Evolutionary conservation across 2,113 vertebrate species (phyloP).

Genomic region (Boulengeromyrus knoepffleri): DNA sequence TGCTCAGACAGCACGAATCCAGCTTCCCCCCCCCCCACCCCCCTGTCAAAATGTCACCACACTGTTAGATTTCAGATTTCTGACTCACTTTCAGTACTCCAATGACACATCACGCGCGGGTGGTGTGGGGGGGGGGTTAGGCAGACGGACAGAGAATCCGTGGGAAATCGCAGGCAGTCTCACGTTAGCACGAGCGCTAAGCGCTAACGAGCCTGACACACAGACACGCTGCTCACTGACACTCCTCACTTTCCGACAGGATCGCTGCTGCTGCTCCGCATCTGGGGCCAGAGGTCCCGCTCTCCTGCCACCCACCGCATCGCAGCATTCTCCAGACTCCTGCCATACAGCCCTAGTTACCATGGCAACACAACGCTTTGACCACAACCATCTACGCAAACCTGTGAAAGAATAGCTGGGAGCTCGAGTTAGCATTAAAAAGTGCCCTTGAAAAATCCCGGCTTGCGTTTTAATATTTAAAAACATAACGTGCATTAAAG

Average conservation of each 20-base stretch:
- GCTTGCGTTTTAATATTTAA: constrained; percentile 22
- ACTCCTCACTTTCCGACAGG: neutral
- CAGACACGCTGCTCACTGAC: constrained; percentile 20
- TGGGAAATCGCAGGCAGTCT: neutral
- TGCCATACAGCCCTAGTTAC: constrained; percentile 26
- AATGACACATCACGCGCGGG: neutral
- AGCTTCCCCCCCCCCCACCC: neutral
- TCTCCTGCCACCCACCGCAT: neutral
- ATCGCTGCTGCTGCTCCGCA: neutral
- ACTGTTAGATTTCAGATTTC: neutral
- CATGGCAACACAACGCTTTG: constrained; percentile 32
- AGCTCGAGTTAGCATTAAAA: neutral
- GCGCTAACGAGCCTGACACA: neutral
- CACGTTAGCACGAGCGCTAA: neutral
- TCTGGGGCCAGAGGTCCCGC: neutral
- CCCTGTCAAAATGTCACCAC: neutral
- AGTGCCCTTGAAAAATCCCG: constrained; percentile 19
- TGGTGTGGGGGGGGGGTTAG: neutral
- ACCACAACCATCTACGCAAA: constrained; percentile 31
- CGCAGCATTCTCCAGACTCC: neutral
- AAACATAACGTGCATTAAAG: constrained; percentile 29
- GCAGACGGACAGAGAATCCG: neutral
- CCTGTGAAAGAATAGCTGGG: constrained; percentile 12
- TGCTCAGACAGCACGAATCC: neutral
- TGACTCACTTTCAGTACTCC: neutral